Conservation (phyloP, 1,140 invertebrate species). For the Nasonia vitripennis region DNA sequence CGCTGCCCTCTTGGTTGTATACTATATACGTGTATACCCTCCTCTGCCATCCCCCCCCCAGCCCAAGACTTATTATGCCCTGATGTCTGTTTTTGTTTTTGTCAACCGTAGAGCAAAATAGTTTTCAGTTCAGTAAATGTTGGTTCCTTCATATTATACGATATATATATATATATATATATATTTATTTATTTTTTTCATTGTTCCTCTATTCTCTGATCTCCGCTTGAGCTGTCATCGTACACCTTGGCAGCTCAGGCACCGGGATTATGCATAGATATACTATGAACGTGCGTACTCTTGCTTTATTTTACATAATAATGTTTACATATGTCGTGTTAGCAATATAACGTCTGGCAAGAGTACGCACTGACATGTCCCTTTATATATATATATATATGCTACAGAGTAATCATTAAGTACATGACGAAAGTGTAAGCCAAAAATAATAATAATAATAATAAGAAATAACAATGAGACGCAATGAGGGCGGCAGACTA, state of each 20-base stretch:
- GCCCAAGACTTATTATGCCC: not conserved
- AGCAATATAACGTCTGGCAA: not conserved
- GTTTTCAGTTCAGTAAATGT: conserved; percentile 41
- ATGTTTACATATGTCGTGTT: not conserved
- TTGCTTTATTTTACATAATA: not conserved
- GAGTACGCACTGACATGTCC: not conserved
- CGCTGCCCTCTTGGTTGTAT: not conserved
- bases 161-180: not conserved
- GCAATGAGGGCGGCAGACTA: not conserved
- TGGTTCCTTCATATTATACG: not conserved
- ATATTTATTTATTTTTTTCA: not conserved
- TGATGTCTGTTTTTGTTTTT: conserved; percentile 6
- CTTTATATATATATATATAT: not conserved
- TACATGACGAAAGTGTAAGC: conserved; percentile 16
- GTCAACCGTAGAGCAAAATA: not conserved
- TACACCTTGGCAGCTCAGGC: not conserved
- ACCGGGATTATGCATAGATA: not conserved
- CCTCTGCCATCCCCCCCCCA: not conserved
- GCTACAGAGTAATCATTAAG: not conserved
- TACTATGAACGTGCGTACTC: not conserved
- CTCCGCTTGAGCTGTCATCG: conserved; percentile 9
- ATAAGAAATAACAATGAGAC: not conserved
- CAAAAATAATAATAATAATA: conserved; percentile 20
- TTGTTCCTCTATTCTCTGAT: not conserved
- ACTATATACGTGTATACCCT: not conserved